Evolutionary conservation across 2,888 invertebrate species (phyloP).

Genomic region (Seira musarum): DNA sequence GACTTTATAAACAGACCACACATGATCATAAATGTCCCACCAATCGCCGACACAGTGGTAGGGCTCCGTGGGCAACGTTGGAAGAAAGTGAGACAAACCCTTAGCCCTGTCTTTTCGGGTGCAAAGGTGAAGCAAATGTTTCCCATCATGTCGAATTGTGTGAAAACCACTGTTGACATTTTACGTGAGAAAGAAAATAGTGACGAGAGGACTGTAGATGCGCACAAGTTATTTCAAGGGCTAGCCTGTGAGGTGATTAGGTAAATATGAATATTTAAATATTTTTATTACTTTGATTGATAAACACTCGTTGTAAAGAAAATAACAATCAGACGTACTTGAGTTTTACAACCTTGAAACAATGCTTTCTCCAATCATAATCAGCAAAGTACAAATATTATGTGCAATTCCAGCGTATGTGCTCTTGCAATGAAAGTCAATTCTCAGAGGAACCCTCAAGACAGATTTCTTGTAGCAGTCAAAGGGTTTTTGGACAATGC

Average conservation of each 20-base stretch:
- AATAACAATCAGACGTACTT: too few relatives aligned
- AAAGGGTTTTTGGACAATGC: slow-evolving; percentile 70
- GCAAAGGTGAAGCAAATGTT: slow-evolving; percentile 74
- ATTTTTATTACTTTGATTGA: too few relatives aligned
- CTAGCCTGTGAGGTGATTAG: slow-evolving; percentile 75
- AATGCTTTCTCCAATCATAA: too few relatives aligned
- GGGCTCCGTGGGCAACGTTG: slow-evolving; percentile 73
- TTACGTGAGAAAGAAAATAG: slow-evolving; percentile 70
- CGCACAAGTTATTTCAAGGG: slow-evolving; percentile 73
- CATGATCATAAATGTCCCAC: slow-evolving; percentile 64
- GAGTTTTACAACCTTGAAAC: too few relatives aligned
- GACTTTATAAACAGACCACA: slow-evolving; percentile 70
- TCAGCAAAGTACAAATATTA: too few relatives aligned
- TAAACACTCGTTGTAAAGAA: too few relatives aligned
- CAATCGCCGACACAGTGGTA: slow-evolving; percentile 64
- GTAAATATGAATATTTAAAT: too few relatives aligned
- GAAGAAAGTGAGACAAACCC: slow-evolving; percentile 74
- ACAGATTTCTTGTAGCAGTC: slow-evolving; percentile 71
- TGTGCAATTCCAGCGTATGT: too few relatives aligned
- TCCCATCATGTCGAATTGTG: slow-evolving; percentile 72
- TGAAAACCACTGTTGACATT: slow-evolving; percentile 71
- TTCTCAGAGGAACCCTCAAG: slow-evolving; percentile 72
- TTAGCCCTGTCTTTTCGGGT: slow-evolving; percentile 74
- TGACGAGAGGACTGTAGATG: slow-evolving; percentile 70
- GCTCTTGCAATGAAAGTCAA: slow-evolving; percentile 73